A percentile compares a stretch with the other conserved stretches of the same genome.
Evolutionary conservation across 2,113 vertebrate genomes (phyloP).

Genomic region (Oenanthe melanoleuca): DNA sequence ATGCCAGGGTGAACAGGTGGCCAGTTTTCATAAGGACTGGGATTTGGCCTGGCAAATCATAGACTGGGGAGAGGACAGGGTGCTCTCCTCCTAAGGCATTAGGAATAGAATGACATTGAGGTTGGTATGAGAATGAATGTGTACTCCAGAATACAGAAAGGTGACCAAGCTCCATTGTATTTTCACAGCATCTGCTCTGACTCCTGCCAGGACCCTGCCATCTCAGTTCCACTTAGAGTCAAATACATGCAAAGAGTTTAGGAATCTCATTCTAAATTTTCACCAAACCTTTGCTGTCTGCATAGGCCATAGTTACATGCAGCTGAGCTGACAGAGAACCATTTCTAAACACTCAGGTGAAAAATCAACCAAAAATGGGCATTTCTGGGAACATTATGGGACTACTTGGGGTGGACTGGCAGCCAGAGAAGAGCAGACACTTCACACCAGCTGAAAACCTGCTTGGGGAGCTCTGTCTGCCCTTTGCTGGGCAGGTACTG

Average conservation of each 20-base stretch:
- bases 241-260: not conserved
- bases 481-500: not conserved
- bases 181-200: not conserved
- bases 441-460: not conserved
- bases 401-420: not conserved
- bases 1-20: not conserved
- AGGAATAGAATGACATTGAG: not conserved
- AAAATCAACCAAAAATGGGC: accelerated
- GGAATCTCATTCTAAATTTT: not conserved
- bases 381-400: not conserved
- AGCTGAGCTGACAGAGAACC: not conserved
- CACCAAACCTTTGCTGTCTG: not conserved
- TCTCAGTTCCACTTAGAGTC: not conserved
- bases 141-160: not conserved
- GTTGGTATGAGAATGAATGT: not conserved
- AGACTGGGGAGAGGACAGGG: not conserved
- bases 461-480: not conserved
- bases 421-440: not conserved
- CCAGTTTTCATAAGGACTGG: not conserved
- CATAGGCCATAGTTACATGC: not conserved
- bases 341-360: not conserved
- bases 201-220: not conserved
- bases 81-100: not conserved
- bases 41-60: not conserved
- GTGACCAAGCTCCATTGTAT: not conserved